A percentile compares a stretch with the other conserved stretches of the same genome.
These are phyloP conservation scores for Alectura lathami DNA, from an alignment of 2,113 vertebrate species.

Conservation along the genomic window DNA sequence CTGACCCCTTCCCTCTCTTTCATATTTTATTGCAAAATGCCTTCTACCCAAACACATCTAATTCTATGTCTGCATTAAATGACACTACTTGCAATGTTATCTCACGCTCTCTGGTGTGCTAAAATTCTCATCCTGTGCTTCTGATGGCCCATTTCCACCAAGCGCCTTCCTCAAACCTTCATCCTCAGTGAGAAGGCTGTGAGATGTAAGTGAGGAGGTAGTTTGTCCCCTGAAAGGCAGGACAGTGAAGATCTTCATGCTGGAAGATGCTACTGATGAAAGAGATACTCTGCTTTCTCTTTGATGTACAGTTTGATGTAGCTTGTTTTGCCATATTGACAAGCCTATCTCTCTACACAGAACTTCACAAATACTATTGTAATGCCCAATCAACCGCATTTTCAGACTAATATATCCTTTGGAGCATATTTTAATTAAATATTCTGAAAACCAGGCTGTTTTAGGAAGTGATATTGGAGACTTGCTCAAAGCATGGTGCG, in stretches of 20 bases:
- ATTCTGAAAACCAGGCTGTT: neutral
- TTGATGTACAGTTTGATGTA: neutral
- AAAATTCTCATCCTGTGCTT: neutral
- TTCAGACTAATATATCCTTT: neutral
- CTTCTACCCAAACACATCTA: neutral
- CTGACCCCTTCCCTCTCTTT: neutral
- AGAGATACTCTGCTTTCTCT: neutral
- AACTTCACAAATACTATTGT: neutral
- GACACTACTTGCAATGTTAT: neutral
- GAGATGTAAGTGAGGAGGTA: neutral
- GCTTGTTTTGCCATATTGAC: neutral
- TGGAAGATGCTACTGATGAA: neutral
- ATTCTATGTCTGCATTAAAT: neutral
- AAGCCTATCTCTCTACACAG: neutral
- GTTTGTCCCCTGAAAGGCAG: neutral
- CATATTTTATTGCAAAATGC: neutral
- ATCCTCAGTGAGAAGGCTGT: neutral
- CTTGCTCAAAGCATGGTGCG: neutral
- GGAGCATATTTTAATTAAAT: neutral
- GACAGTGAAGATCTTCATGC: neutral
- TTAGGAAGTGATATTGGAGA: neutral
- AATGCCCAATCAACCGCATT: neutral
- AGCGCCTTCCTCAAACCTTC: neutral
- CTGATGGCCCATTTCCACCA: neutral
- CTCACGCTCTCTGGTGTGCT: neutral